Conservation (phyloP, 2,797 vertebrate genomes). For the Cryptoblepharus egeriae region DNA sequence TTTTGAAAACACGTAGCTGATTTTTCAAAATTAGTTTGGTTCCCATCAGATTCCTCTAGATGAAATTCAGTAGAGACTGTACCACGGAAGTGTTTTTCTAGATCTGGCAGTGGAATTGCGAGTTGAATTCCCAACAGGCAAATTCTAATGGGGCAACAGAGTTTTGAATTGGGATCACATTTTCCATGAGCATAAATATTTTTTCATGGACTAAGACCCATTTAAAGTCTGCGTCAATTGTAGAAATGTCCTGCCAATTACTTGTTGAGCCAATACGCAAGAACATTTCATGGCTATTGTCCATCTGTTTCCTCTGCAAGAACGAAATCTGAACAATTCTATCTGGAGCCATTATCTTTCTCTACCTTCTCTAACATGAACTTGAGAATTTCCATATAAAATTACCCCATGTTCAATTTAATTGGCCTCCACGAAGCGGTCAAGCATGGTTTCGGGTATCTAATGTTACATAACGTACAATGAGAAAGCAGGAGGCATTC, state of each 20-base stretch:
- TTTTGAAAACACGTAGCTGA: too few relatives aligned
- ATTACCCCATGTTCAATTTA: slow-evolving; percentile 30
- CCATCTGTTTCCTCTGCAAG: neutral
- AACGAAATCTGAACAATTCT: slow-evolving; percentile 21
- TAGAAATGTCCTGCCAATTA: neutral
- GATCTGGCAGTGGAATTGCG: neutral
- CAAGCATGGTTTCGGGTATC: slow-evolving; percentile 22
- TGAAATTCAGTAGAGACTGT: neutral
- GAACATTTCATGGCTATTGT: neutral
- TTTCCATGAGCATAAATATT: neutral
- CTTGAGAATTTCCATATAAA: slow-evolving; percentile 29
- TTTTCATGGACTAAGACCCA: neutral
- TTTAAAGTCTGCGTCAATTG: neutral
- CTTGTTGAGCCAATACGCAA: neutral
- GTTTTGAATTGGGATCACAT: neutral
- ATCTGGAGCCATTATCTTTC: slow-evolving; percentile 18
- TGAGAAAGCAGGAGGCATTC: slow-evolving; percentile 11
- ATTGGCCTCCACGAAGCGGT: slow-evolving; percentile 41
- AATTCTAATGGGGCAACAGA: too few relatives aligned
- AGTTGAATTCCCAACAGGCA: too few relatives aligned
- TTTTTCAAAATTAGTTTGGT: too few relatives aligned
- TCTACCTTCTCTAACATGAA: slow-evolving; percentile 16
- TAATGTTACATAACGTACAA: neutral
- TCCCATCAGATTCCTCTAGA: neutral
- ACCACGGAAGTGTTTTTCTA: neutral